A percentile compares a stretch with the other conserved stretches of the same genome.
phyloP scores from a whole-genome alignment of 2,797 vertebrate species.

The Cyprinella venusta region DNA sequence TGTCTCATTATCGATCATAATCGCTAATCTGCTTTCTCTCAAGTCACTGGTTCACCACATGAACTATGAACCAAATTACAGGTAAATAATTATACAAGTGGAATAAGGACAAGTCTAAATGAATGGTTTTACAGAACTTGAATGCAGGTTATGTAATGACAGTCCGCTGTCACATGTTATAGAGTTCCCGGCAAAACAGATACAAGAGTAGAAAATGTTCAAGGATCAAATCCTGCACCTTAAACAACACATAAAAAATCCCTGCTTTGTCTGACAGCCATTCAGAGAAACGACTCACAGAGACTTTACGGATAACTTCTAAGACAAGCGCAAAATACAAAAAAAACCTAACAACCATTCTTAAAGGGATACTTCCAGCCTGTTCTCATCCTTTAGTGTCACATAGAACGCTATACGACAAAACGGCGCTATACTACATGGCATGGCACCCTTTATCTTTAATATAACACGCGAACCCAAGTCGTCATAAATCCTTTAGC shows the following conservation, averaged over 20 bases:
- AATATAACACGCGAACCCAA: too few species aligned
- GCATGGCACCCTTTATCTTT: too few species aligned
- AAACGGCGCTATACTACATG: too few species aligned
- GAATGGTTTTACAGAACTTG: neutral
- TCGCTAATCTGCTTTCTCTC: neutral
- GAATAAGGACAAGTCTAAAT: neutral
- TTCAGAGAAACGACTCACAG: neutral
- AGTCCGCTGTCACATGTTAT: neutral
- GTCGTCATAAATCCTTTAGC: too few species aligned
- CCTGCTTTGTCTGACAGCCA: neutral
- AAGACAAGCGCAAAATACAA: neutral
- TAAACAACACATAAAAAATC: neutral
- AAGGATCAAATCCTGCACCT: neutral
- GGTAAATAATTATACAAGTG: neutral
- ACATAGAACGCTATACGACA: too few species aligned
- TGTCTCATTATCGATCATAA: neutral
- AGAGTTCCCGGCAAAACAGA: neutral
- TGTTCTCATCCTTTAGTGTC: too few species aligned
- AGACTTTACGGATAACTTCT: neutral
- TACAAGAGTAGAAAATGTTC: neutral
- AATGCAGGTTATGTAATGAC: constrained; percentile 3
- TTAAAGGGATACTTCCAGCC: too few species aligned
- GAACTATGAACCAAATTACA: constrained; percentile 14
- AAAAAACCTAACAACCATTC: too few species aligned
- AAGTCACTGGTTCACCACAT: neutral